Conservation (phyloP, 2,113 vertebrate species). For the Mormyrus lacerda region DNA sequence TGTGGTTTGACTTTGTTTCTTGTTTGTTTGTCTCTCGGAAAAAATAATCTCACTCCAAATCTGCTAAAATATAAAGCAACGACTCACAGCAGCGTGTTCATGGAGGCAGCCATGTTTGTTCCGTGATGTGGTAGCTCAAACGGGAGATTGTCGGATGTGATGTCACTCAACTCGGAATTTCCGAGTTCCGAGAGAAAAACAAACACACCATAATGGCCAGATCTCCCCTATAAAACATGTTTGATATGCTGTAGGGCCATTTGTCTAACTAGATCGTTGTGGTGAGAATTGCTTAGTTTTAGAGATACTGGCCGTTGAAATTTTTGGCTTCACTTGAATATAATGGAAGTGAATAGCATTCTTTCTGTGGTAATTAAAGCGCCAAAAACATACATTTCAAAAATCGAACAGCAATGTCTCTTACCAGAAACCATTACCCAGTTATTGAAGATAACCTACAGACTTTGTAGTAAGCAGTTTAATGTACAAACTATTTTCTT, state of each 20-base stretch:
- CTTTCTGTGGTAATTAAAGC: background rate
- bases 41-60: no score
- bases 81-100: no score
- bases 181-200: no score
- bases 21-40: no score
- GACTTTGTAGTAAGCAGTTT: background rate
- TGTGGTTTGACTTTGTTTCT: no score
- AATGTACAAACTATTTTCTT: background rate
- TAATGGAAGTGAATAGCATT: background rate
- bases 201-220: no score
- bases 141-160: no score
- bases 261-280: background rate
- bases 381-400: background rate
- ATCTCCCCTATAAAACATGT: background rate
- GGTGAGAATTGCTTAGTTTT: background rate
- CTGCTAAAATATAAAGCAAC: no score
- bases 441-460: background rate
- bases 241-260: background rate
- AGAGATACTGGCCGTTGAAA: background rate
- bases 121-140: no score
- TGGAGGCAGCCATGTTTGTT: no score
- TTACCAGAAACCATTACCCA: background rate
- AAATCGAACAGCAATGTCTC: background rate
- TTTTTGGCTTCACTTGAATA: background rate
- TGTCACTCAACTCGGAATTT: no score